A percentile compares a stretch with the other conserved stretches of the same genome.
Conservation (phyloP, 2,797 vertebrate genomes). For the Microhierax caerulescens region DNA sequence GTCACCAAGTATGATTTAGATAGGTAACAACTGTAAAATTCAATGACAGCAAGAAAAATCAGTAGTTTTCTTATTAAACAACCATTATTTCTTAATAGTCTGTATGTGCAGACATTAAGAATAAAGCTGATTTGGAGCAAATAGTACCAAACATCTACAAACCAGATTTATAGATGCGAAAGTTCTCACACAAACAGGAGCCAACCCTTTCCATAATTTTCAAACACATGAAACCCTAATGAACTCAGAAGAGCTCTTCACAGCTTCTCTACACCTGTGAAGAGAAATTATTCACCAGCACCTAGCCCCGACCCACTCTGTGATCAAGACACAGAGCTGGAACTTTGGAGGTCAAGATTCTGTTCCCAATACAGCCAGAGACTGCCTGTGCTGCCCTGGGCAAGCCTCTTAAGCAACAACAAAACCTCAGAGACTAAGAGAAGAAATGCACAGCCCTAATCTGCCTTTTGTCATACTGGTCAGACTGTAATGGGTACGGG, state of each 20-base stretch:
- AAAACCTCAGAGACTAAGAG: not conserved
- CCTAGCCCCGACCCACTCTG: not conserved
- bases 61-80: not conserved
- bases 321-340: not conserved
- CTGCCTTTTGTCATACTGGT: not conserved
- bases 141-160: not conserved
- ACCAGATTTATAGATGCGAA: not conserved
- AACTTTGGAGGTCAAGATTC: not conserved
- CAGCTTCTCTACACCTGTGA: rapidly evolving
- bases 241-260: not conserved
- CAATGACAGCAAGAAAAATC: not conserved
- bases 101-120: not conserved
- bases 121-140: not conserved
- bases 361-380: not conserved
- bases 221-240: not conserved
- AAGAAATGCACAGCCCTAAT: not conserved
- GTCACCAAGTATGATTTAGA: not conserved
- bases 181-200: not conserved
- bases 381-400: not conserved
- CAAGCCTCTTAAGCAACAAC: not conserved
- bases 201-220: not conserved
- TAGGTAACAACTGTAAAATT: not conserved
- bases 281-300: not conserved
- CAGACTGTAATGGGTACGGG: not conserved
- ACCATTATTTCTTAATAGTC: not conserved